Percentiles rank a stretch among this genome's conserved stretches.
Evolutionary conservation across 2,113 vertebrate genomes (phyloP).

Genomic region (Corythaixoides concolor): DNA sequence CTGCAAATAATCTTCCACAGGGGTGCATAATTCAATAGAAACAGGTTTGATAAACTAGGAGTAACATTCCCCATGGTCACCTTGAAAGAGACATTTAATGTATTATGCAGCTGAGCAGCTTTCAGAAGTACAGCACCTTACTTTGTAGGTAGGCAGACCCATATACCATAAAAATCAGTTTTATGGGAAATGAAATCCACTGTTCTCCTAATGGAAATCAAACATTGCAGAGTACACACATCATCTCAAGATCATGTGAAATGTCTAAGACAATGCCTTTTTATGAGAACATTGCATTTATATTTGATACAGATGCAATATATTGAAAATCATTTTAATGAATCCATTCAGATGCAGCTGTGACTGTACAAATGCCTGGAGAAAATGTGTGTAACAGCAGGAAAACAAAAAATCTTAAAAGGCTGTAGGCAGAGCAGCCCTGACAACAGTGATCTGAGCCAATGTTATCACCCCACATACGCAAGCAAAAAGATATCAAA

Average conservation of each 20-base stretch:
- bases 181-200: neutral
- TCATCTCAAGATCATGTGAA: neutral
- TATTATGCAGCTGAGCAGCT: neutral
- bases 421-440: conserved; percentile 14
- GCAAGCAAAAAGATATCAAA: neutral
- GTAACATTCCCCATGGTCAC: neutral
- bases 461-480: neutral
- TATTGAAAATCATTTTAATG: neutral
- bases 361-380: neutral
- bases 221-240: neutral
- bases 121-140: neutral
- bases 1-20: conserved; percentile 41
- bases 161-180: neutral
- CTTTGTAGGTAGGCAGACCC: neutral
- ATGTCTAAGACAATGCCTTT: neutral
- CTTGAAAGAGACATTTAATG: neutral
- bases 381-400: neutral
- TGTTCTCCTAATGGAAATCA: neutral
- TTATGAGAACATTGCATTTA: neutral
- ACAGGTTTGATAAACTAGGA: neutral
- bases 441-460: conserved; percentile 3
- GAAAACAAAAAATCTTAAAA: neutral
- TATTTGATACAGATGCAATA: neutral
- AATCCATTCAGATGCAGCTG: neutral
- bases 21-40: conserved; percentile 4